Percentiles rank a stretch among this genome's conserved stretches.
Evolutionary conservation across 2,113 vertebrate species (phyloP).

Genomic region (Pollachius pollachius): DNA sequence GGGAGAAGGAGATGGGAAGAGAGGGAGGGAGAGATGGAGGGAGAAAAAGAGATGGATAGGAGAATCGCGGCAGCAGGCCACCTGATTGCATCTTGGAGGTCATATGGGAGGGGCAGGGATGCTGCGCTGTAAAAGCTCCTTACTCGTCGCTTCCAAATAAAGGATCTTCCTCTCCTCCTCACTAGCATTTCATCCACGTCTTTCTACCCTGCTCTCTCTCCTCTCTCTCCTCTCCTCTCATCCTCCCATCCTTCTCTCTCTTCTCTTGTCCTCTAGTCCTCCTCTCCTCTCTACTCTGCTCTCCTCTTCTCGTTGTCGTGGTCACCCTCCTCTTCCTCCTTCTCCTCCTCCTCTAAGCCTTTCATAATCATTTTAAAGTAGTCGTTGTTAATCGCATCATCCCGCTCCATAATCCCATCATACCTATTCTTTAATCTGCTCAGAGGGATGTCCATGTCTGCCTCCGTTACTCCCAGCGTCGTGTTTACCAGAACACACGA

Average conservation of each 20-base stretch:
- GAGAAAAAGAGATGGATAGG: constrained; percentile 45
- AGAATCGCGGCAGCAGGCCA: constrained; percentile 58
- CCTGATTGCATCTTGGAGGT: constrained; percentile 69
- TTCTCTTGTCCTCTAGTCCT: constrained; percentile 41
- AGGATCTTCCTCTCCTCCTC: no score
- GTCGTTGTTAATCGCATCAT: constrained; percentile 73
- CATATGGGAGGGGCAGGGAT: constrained; percentile 66
- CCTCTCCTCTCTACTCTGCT: no score
- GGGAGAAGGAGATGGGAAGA: constrained; percentile 8
- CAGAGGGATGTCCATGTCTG: constrained; percentile 52
- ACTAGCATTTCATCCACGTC: no score
- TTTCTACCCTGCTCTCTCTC: constrained; percentile 7
- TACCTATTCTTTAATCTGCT: constrained; percentile 74
- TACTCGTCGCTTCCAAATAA: background rate
- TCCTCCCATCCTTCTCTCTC: constrained; percentile 49
- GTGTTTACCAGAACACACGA: no score
- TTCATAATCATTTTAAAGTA: constrained; percentile 77
- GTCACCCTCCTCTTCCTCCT: constrained; percentile 56
- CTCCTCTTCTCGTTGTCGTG: constrained; percentile 47
- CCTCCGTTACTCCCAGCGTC: constrained; percentile 40
- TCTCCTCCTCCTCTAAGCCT: constrained; percentile 64
- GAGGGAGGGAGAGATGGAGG: constrained; percentile 25
- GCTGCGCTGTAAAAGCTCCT: background rate
- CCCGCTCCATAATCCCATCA: constrained; percentile 72
- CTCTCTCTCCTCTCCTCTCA: constrained; percentile 46